These are phyloP conservation scores for Acleris literana DNA, from an alignment of 2,888 invertebrate genomes.

Conservation along the genomic window DNA sequence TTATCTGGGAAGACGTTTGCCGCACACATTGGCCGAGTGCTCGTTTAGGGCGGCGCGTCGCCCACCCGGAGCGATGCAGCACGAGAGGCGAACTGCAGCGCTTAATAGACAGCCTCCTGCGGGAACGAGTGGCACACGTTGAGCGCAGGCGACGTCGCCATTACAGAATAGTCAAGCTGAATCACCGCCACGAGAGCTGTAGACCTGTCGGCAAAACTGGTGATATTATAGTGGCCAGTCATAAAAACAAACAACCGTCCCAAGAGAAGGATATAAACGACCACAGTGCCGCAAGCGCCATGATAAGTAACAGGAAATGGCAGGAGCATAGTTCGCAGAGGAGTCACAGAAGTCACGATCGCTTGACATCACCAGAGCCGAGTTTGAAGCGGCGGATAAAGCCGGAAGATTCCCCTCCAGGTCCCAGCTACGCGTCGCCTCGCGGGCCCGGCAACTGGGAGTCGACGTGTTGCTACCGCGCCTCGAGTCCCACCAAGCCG, in stretches of 20 bases:
- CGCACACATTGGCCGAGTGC: conserved; percentile 78
- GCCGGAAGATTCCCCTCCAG: conserved; percentile 62
- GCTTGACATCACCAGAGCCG: conserved; percentile 48
- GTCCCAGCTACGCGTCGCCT: conserved; percentile 61
- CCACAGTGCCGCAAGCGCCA: conserved; percentile 56
- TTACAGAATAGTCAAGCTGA: conserved; percentile 75
- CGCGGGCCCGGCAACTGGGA: conserved; percentile 53
- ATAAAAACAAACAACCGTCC: conserved; percentile 63
- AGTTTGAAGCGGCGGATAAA: conserved; percentile 48
- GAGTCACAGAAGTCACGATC: conserved; percentile 60
- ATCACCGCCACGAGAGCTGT: conserved; percentile 72
- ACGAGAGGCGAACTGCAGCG: conserved; percentile 71
- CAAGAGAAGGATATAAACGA: conserved; percentile 58
- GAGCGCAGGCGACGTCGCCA: conserved; percentile 75
- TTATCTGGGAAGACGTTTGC: conserved; percentile 79
- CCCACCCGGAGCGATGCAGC: conserved; percentile 63
- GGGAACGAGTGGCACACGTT: conserved; percentile 74
- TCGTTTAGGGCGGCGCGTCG: conserved; percentile 64
- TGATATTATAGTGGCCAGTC: conserved; percentile 77
- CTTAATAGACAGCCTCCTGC: conserved; percentile 70
- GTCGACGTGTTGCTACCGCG: conserved; percentile 68
- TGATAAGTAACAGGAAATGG: conserved; percentile 51
- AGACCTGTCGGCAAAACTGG: conserved; percentile 74
- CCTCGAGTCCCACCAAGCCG: conserved; percentile 51
- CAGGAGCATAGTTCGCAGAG: conserved; percentile 51